Evolutionary conservation across 2,113 vertebrate genomes (phyloP).

Genomic region (Leucopsar rothschildi): DNA sequence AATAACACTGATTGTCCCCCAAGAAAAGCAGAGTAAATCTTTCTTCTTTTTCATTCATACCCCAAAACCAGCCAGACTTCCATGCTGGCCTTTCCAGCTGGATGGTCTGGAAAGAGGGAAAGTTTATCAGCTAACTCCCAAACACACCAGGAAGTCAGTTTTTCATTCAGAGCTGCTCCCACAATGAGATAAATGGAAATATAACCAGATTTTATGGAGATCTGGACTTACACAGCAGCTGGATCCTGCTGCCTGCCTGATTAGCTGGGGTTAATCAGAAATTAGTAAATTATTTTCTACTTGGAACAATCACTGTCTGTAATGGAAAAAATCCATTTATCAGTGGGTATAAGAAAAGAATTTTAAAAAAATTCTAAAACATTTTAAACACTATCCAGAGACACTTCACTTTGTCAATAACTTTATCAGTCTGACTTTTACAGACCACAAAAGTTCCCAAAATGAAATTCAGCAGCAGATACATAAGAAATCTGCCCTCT

Average conservation of each 20-base stretch:
- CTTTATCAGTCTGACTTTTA: neutral
- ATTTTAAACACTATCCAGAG: neutral
- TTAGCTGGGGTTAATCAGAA: neutral
- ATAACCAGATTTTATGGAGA: neutral
- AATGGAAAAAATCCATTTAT: neutral
- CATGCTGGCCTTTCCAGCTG: neutral
- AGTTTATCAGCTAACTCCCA: neutral
- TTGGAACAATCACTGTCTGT: neutral
- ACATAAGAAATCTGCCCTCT: neutral
- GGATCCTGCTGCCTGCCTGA: neutral
- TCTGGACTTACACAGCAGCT: neutral
- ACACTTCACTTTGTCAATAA: neutral
- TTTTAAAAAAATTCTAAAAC: neutral
- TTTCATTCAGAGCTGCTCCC: neutral
- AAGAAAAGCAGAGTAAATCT: neutral
- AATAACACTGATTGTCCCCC: neutral
- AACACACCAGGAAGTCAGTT: neutral
- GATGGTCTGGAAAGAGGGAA: neutral
- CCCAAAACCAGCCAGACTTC: neutral
- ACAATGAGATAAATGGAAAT: neutral
- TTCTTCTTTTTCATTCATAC: neutral
- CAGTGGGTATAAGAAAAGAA: neutral
- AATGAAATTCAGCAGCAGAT: neutral
- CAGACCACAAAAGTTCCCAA: neutral
- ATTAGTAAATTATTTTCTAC: neutral